Evolutionary conservation across 2,888 invertebrate species (phyloP).

Genomic region (Saturnia pavonia): DNA sequence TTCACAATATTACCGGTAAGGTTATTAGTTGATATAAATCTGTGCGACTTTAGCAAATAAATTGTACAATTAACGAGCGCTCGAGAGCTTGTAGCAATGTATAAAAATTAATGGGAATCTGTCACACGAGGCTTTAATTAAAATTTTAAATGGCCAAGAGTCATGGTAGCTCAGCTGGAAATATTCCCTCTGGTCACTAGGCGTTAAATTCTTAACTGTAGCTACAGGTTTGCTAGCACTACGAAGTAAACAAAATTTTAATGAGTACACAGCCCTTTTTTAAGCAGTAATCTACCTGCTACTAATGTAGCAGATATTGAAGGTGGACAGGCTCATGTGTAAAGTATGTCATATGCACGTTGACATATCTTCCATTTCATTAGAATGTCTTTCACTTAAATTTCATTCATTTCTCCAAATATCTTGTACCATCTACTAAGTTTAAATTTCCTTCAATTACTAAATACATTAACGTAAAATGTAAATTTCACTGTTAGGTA

Average conservation of each 20-base stretch:
- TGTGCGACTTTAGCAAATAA: conserved; percentile 10
- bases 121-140: conserved; percentile 38
- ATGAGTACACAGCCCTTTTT: background rate
- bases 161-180: background rate
- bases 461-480: too few species aligned
- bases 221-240: background rate
- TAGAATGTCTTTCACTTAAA: too few species aligned
- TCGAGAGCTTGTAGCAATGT: conserved; percentile 17
- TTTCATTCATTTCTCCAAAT: background rate
- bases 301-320: background rate
- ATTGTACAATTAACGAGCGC: conserved; percentile 16
- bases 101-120: conserved; percentile 28
- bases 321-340: background rate
- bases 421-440: background rate
- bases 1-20: background rate
- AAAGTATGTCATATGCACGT: too few species aligned
- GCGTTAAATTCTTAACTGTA: background rate
- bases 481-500: too few species aligned
- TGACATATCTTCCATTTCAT: too few species aligned
- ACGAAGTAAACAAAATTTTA: background rate
- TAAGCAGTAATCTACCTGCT: background rate
- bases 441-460: too few species aligned
- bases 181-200: background rate
- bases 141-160: conserved; percentile 23
- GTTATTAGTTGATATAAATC: conserved; percentile 13